Base-by-base conservation (phyloP, 2,113 vertebrate species). In the Lamprologus callipterus region DNA sequence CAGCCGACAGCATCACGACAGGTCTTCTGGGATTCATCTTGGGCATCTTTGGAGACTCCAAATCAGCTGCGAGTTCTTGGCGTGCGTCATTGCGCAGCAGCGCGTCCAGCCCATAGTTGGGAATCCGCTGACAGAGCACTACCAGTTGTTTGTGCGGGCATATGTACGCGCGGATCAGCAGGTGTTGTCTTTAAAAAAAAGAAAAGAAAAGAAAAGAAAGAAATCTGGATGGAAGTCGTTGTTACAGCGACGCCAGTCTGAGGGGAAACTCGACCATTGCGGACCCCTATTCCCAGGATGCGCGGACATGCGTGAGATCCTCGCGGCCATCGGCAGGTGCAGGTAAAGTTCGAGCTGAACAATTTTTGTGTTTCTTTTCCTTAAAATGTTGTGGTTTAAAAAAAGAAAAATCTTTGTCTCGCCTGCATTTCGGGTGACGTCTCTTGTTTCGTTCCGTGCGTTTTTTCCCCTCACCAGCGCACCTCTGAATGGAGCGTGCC, bases 41-140 rank as follows among this genome's bases (percentile, higher is more conserved):
- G 12, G 47, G 70, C 80, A 87, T 80, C 70, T 94, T 91, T 85
- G 86, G 83, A 91, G 83, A 89, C 82, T 93, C 90, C 85, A 93
- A 86, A 93, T 93, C 90, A 83, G 85, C 87, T 87, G 79, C 86
- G 63, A 58, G 81, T 87, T 23, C 84, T 82, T 83, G 60, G 85
- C 84, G 92, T 93, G 95, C 94, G 93, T 96, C 94, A 95, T 95
- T 95, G 93, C 92, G 94, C 93, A 92, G 88, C 63, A n/a, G 89
- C 89, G 89, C 87, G 83, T 91, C 89, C 84, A 88, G 70, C 90
- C 78, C 91, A 54, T 42, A 63, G 87, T 51, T 85, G 87, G 80
- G 51, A 94, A 93, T 89, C 85, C 85, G 92, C 91, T 94, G 93
- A 94, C 88, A 26, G 92, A 94, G 86, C 92, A 94, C 85, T 88